Conservation (phyloP, 2,888 invertebrate species). For the Alcis repandata region DNA sequence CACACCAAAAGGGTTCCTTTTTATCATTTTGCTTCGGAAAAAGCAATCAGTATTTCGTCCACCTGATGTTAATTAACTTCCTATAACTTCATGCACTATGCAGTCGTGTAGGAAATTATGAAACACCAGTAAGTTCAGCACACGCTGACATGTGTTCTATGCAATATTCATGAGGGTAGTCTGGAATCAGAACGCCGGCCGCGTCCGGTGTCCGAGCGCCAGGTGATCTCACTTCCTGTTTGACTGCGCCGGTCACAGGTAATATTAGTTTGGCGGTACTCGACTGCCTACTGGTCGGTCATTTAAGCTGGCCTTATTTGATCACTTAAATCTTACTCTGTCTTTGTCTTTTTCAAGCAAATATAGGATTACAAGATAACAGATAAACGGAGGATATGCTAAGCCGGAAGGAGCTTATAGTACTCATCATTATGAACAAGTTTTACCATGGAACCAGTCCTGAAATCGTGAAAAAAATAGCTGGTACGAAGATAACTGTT, state of each 20-base stretch:
- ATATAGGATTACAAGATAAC: too few species aligned
- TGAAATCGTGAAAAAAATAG: too few species aligned
- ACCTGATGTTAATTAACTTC: neutral
- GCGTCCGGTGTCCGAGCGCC: slow-evolving; percentile 44
- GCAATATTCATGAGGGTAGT: slow-evolving; percentile 65
- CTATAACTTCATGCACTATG: neutral
- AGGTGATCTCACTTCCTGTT: slow-evolving; percentile 53
- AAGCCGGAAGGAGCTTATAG: too few species aligned
- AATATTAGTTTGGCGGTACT: neutral
- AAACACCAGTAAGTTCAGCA: slow-evolving; percentile 40
- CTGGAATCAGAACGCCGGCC: slow-evolving; percentile 50
- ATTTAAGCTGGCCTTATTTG: neutral
- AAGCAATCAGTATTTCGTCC: neutral
- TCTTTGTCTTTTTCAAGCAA: too few species aligned
- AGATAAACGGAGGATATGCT: too few species aligned
- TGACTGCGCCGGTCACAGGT: slow-evolving; percentile 23
- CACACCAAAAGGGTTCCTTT: too few species aligned
- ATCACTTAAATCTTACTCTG: too few species aligned
- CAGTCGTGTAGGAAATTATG: slow-evolving; percentile 25
- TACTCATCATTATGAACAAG: too few species aligned
- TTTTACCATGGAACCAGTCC: too few species aligned
- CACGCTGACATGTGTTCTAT: slow-evolving; percentile 48
- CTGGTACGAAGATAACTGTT: too few species aligned
- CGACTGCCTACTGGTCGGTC: neutral
- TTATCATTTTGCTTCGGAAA: neutral